Conservation (phyloP, 2,888 invertebrate genomes). For the Melanchra persicariae region DNA sequence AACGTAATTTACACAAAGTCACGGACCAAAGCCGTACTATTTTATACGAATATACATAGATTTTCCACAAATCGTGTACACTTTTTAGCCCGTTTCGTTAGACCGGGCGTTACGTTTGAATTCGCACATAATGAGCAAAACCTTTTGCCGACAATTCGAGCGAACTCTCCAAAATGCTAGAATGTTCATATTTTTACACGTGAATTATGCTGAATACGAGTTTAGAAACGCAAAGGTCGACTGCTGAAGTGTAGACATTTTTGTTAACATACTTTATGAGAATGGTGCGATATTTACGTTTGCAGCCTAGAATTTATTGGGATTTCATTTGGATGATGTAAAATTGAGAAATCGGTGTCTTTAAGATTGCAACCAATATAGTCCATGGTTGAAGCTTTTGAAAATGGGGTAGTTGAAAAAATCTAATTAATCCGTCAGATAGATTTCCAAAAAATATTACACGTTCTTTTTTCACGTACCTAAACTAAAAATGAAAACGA, state of each 20-base stretch:
- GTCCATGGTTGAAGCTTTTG: too few relatives aligned
- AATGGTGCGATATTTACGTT: constrained; percentile 9
- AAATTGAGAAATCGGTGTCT: not conserved
- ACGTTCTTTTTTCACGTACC: too few relatives aligned
- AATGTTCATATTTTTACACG: constrained; percentile 61
- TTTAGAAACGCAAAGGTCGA: constrained; percentile 46
- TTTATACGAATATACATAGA: constrained; percentile 21
- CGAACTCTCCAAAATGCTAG: constrained; percentile 58
- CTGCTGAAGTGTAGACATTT: constrained; percentile 35
- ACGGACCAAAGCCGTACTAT: constrained; percentile 6
- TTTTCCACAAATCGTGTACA: constrained; percentile 27
- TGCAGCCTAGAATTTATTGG: not conserved
- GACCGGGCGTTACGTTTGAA: constrained; percentile 54
- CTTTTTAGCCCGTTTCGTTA: constrained; percentile 50
- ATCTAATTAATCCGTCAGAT: too few relatives aligned
- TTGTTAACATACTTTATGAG: constrained; percentile 19
- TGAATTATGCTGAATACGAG: constrained; percentile 61
- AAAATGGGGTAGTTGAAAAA: too few relatives aligned
- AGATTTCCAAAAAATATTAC: too few relatives aligned
- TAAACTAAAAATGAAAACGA: too few relatives aligned
- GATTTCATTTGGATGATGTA: not conserved
- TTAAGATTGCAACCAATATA: too few relatives aligned
- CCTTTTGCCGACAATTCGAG: constrained; percentile 64
- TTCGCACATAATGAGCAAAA: constrained; percentile 63
- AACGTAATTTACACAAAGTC: not conserved